These are phyloP conservation scores for Dynastes tityus DNA, from an alignment of 2,888 invertebrate species.

Conservation along the genomic window DNA sequence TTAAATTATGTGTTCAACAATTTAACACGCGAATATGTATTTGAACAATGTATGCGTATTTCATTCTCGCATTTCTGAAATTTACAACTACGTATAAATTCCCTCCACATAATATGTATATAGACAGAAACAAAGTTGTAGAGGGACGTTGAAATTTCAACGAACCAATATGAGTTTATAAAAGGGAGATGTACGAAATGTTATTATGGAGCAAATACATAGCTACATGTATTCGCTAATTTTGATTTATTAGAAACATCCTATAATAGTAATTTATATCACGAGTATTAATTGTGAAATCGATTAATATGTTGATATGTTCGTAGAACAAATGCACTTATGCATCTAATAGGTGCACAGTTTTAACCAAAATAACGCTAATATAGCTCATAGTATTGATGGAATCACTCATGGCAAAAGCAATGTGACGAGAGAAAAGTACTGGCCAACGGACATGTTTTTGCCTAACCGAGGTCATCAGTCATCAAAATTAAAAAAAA, in stretches of 20 bases:
- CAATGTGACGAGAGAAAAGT: too few species aligned
- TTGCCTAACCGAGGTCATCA: too few species aligned
- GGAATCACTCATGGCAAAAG: too few species aligned
- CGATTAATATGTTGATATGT: background rate
- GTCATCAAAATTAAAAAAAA: too few species aligned
- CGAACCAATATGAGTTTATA: background rate
- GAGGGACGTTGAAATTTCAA: background rate
- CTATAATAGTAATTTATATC: background rate
- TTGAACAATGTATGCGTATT: conserved; percentile 7
- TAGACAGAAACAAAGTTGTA: conserved; percentile 2
- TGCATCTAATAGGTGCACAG: too few species aligned
- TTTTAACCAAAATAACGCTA: too few species aligned
- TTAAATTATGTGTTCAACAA: conserved; percentile 18
- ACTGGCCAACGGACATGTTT: too few species aligned
- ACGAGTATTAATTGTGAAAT: background rate
- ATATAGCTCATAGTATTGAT: too few species aligned
- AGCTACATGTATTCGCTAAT: conserved; percentile 7
- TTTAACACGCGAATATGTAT: conserved; percentile 3
- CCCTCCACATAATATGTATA: background rate
- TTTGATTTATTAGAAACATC: background rate
- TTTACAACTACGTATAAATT: conserved; percentile 23
- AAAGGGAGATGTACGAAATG: background rate
- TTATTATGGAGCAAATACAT: background rate
- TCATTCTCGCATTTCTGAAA: conserved; percentile 11
- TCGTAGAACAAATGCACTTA: too few species aligned